Percentiles rank a stretch among this genome's conserved stretches.
Evolutionary conservation across 2,797 vertebrate species (phyloP).

Genomic region (Pyrocephalus nanus): DNA sequence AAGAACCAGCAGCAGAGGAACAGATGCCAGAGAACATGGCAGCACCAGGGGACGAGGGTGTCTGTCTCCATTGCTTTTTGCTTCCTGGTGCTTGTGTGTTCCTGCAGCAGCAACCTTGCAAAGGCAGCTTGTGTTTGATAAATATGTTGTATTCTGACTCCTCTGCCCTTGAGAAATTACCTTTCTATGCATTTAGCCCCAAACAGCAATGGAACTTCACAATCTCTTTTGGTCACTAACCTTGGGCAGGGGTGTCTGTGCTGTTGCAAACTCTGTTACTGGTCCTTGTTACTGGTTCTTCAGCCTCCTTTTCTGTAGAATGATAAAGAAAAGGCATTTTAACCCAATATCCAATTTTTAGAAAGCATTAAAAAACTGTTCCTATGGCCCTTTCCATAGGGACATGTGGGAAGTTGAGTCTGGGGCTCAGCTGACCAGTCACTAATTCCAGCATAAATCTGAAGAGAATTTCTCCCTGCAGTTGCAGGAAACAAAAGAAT

Average conservation of each 20-base stretch:
- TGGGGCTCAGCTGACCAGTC: neutral
- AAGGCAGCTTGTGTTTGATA: neutral
- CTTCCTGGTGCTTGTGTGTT: neutral
- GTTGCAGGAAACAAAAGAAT: neutral
- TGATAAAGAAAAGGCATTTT: neutral
- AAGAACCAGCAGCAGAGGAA: neutral
- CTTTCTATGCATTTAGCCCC: neutral
- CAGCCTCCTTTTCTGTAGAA: neutral
- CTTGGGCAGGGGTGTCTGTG: neutral
- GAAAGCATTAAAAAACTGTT: neutral
- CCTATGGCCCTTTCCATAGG: neutral
- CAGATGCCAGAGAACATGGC: neutral
- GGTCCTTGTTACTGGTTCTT: neutral
- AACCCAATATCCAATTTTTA: neutral
- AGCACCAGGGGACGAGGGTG: neutral
- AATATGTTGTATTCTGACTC: neutral
- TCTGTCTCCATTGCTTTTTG: neutral
- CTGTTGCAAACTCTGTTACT: neutral
- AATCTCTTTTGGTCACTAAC: neutral
- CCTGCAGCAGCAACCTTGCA: neutral
- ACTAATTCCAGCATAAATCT: neutral
- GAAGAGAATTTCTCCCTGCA: neutral
- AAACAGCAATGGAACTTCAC: neutral
- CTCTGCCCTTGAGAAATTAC: neutral
- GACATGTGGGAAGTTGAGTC: neutral